phyloP scores from a whole-genome alignment of 2,888 invertebrate genomes.

The Campoplex capitator region DNA sequence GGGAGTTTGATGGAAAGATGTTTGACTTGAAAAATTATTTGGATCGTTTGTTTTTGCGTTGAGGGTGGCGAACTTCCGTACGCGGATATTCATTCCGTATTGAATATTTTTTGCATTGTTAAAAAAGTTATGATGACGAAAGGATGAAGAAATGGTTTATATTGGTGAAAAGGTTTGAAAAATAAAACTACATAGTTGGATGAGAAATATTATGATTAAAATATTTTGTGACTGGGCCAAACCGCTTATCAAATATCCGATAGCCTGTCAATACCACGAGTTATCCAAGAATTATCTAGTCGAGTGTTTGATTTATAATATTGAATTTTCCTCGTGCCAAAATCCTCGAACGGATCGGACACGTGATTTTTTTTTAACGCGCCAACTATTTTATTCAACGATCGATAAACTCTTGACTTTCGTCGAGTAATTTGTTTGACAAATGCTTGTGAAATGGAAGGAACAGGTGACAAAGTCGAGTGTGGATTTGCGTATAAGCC shows the following conservation, averaged over 20 bases:
- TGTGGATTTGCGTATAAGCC: conserved; percentile 53
- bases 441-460: conserved; percentile 35
- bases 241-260: conserved; percentile 18
- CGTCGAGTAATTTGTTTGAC: conserved; percentile 54
- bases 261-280: conserved; percentile 60
- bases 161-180: background rate
- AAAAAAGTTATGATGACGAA: background rate
- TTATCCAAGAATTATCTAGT: conserved; percentile 47
- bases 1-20: conserved; percentile 24
- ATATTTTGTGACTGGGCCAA: conserved; percentile 5
- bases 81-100: background rate
- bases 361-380: conserved; percentile 41
- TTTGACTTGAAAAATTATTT: conserved; percentile 31
- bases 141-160: background rate
- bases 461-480: conserved; percentile 32
- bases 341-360: conserved; percentile 47
- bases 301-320: conserved; percentile 51
- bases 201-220: conserved; percentile 46
- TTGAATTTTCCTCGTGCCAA: conserved; percentile 45
- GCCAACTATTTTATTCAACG: conserved; percentile 34
- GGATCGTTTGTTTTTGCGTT: conserved; percentile 37
- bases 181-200: background rate
- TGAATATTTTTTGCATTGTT: too few relatives aligned
- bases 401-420: conserved; percentile 29
- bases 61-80: background rate